These are phyloP conservation scores for Mixornis gularis DNA, from an alignment of 2,113 vertebrate genomes.

Conservation along the genomic window DNA sequence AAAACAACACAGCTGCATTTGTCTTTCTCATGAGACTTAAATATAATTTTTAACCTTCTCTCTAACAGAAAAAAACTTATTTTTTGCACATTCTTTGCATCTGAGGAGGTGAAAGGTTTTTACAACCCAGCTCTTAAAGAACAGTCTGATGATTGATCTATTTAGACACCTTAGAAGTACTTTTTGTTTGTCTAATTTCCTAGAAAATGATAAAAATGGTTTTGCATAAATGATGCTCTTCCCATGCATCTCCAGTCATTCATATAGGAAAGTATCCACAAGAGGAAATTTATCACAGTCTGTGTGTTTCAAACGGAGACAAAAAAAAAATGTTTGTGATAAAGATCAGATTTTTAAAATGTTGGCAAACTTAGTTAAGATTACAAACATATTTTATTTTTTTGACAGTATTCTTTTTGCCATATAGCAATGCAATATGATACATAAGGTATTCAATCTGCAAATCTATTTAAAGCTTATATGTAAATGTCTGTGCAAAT, in stretches of 20 bases:
- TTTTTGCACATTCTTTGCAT: not conserved
- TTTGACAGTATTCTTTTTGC: not conserved
- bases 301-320: not conserved
- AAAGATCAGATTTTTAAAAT: not conserved
- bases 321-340: not conserved
- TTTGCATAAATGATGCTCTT: not conserved
- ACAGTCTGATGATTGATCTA: not conserved
- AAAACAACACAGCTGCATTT: not conserved
- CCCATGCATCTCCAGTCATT: not conserved
- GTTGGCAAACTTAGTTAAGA: not conserved
- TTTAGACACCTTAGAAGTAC: not conserved
- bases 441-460: not conserved
- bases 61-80: not conserved
- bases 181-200: not conserved
- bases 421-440: not conserved
- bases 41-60: not conserved
- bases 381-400: not conserved
- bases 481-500: not conserved
- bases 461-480: not conserved
- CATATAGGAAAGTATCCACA: not conserved
- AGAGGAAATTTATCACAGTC: not conserved
- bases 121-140: not conserved
- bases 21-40: not conserved
- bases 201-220: not conserved
- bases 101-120: not conserved